Conservation (phyloP, 2,888 invertebrate genomes). For the Prenolepis imparis region DNA sequence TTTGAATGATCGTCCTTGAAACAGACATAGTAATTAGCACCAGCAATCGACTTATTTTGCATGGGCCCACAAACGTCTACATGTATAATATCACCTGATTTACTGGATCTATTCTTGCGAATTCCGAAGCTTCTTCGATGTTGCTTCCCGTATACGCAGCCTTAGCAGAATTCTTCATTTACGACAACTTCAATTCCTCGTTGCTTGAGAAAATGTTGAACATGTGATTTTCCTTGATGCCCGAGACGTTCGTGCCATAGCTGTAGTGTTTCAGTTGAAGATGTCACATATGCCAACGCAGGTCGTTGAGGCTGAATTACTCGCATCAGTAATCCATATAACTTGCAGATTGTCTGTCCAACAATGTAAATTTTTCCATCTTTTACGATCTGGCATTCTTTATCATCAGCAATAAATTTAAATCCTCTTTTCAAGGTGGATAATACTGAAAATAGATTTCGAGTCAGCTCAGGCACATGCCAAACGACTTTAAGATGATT, state of each 20-base stretch:
- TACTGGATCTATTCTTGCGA: not conserved
- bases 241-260: not conserved
- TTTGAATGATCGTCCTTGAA: not conserved
- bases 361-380: too few species aligned
- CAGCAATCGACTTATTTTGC: not conserved
- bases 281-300: too few species aligned
- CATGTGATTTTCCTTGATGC: not conserved
- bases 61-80: not conserved
- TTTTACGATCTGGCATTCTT: too few species aligned
- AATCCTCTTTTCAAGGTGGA: too few species aligned
- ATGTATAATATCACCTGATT: not conserved
- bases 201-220: not conserved
- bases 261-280: too few species aligned
- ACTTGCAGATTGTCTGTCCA: too few species aligned
- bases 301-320: too few species aligned
- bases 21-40: not conserved
- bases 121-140: not conserved
- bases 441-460: too few species aligned
- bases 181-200: not conserved
- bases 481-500: too few species aligned
- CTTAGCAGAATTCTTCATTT: not conserved
- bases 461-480: too few species aligned
- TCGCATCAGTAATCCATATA: too few species aligned
- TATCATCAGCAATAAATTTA: too few species aligned
- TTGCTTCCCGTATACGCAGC: not conserved